Evolutionary conservation across 2,113 vertebrate genomes (phyloP), one percentile per base, ranked within the genome.

Genomic region (Engystomops pustulosus): DNA sequence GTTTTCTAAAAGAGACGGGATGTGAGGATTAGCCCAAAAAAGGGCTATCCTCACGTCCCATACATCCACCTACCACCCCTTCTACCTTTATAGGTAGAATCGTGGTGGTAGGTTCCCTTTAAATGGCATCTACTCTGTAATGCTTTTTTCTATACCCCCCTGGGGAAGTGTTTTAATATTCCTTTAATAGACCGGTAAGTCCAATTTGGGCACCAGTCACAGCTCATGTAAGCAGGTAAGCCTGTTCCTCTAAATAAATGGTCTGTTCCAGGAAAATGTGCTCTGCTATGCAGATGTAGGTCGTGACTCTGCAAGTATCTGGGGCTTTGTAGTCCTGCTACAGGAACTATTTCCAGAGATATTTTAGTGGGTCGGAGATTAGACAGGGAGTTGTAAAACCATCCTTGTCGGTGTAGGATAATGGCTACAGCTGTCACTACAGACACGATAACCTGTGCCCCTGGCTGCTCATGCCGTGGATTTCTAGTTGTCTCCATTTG

Each of bases 291-390:
- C 47, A 74, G 47, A 81, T 81, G 79, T 71, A 72, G 80, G 68
- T 82, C 80, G 74, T 20, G 51, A n/a, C 67, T 45, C 23, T 62
- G 41, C n/a, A 79, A 70, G 51, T 81, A 55, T 60, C 6, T n/a
- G 20, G 20, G 45, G 67, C 49, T 72, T 72, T 82, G 32, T 72
- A 60, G 68, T 58, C 34, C 36, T 47, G 51, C 79, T 81, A 71
- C 27, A 41, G 27, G 25, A 53, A 74, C 51, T 82, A 72, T 74
- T 82, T 72, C 25, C 80, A 82, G 80, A 53, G 3, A 69, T 74
- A 81, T 81, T 53, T 71, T 81, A n/a, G 27, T 69, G 30, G 49
- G 47, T 81, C 47, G 69, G 20, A 41, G 80, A 81, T 82, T 72
- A 82, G 49, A 18, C 36, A 72, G 25, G n/a, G 14, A 32, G 68